Evolutionary conservation across 37 sponge, comb jelly and placozoan genomes (phyloP).

Genomic region (Chondrilla cf. caribensis): DNA sequence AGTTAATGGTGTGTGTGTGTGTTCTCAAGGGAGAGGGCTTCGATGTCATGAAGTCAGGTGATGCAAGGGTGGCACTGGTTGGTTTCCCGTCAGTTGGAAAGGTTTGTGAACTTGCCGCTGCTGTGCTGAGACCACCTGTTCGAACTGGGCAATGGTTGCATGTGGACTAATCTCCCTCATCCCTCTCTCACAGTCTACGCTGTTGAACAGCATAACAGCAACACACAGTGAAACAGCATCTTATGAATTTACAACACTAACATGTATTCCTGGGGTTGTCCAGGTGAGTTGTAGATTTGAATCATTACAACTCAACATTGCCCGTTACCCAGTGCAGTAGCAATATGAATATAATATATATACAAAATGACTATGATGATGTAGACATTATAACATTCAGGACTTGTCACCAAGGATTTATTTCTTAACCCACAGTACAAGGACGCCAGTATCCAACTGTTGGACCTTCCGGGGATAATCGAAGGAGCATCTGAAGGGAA

Average conservation of each 20-base stretch:
- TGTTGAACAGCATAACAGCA: constrained; percentile 89
- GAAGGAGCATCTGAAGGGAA: constrained; percentile 98
- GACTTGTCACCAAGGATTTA: not conserved
- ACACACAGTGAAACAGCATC: constrained; percentile 95
- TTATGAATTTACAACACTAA: constrained; percentile 98
- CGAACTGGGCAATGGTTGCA: no score
- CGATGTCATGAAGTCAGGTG: constrained; percentile 99
- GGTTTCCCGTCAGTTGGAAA: constrained; percentile 99
- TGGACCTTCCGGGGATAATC: constrained; percentile 98
- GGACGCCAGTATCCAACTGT: constrained; percentile 91
- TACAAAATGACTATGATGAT: not conserved
- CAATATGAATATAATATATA: no score
- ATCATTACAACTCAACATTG: not conserved
- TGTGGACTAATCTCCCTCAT: no score
- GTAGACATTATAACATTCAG: not conserved
- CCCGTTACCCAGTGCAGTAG: no score
- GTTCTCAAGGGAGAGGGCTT: constrained; percentile 96
- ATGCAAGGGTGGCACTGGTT: constrained; percentile 95
- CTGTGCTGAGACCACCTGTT: no score
- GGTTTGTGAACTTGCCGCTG: constrained; percentile 33
- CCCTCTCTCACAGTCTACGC: constrained; percentile 72
- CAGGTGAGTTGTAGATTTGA: constrained; percentile 36
- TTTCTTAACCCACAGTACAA: constrained; percentile 55
- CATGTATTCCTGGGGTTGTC: constrained; percentile 97
- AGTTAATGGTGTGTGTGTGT: no score